phyloP scores from a whole-genome alignment of 1,140 invertebrate species.

The Listronotus oregonensis region DNA sequence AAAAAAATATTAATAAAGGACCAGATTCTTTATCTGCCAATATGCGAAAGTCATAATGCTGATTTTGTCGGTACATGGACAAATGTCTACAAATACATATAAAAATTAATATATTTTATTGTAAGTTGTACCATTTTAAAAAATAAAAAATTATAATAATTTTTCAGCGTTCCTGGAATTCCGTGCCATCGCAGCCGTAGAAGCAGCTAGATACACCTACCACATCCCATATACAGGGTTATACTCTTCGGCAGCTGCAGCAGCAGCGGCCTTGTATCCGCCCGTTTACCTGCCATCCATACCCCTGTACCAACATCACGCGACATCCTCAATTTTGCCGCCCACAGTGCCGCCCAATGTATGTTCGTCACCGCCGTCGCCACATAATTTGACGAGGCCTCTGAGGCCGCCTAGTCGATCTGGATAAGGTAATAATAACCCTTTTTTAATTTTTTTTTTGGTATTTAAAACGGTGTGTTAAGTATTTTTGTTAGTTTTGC shows the following conservation, averaged over 20 bases:
- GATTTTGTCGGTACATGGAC: no score
- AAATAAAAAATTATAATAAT: not conserved
- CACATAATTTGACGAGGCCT: constrained; percentile 32
- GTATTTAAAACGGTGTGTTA: not conserved
- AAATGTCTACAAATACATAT: no score
- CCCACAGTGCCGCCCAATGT: constrained; percentile 27
- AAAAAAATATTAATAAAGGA: no score
- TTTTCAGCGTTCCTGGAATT: constrained; percentile 42
- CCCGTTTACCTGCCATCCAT: constrained; percentile 42
- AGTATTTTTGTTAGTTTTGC: no score
- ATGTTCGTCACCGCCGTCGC: constrained; percentile 34
- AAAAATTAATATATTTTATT: no score
- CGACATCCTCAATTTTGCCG: constrained; percentile 23
- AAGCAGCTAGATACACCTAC: constrained; percentile 42
- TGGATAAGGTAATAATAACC: constrained; percentile 42
- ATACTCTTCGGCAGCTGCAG: constrained; percentile 40
- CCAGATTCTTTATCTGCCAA: no score
- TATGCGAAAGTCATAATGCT: no score
- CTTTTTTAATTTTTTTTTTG: not conserved
- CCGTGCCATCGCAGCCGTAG: constrained; percentile 42
- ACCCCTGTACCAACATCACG: constrained; percentile 38
- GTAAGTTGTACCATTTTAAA: no score
- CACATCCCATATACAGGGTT: constrained; percentile 40
- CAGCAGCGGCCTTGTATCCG: constrained; percentile 40
- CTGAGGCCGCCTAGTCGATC: constrained; percentile 39